Conservation (phyloP, 2,797 vertebrate species). For the Enteromius thamalakanensis region DNA sequence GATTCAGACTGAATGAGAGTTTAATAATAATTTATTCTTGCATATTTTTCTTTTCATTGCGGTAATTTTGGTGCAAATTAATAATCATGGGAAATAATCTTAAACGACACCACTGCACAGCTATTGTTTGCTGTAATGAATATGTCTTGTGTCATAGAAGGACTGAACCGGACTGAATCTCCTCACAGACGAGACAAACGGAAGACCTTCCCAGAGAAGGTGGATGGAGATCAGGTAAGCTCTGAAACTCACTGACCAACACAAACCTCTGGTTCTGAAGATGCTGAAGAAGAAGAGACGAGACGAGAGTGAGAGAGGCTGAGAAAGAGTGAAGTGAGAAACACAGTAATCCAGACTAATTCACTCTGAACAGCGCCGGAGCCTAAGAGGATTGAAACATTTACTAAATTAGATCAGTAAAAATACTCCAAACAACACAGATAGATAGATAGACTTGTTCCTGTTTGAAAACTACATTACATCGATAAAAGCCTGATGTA, state of each 20-base stretch:
- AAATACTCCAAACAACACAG: conserved; percentile 75
- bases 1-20: too few species aligned
- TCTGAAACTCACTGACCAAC: neutral
- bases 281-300: conserved; percentile 44
- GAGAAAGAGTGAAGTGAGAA: conserved; percentile 59
- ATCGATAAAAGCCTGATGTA: neutral
- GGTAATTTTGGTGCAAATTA: too few species aligned
- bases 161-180: neutral
- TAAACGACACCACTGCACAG: too few species aligned
- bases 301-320: conserved; percentile 38
- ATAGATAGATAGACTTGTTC: neutral
- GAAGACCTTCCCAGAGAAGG: neutral
- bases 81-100: neutral
- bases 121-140: neutral
- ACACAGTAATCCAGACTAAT: conserved; percentile 84
- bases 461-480: neutral
- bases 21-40: neutral
- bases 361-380: conserved; percentile 82
- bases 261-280: conserved; percentile 19
- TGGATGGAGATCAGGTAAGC: neutral
- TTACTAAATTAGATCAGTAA: conserved; percentile 90
- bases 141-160: neutral
- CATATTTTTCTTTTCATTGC: neutral
- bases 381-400: conserved; percentile 89
- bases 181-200: neutral